Base-by-base conservation (phyloP, 2,888 invertebrate species). In the Ptycholaimellus sp. region DNA sequence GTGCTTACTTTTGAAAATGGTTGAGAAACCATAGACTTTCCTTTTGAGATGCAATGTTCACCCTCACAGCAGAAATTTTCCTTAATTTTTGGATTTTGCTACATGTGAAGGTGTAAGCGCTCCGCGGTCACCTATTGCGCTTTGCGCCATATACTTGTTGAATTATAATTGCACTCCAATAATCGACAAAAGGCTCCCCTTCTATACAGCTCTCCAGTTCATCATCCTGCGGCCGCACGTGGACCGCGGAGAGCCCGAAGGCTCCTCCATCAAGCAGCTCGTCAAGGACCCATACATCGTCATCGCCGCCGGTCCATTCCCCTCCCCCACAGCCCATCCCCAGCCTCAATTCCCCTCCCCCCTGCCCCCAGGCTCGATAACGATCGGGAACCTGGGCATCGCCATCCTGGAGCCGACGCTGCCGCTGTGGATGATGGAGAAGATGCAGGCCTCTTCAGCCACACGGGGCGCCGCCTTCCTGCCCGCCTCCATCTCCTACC, bases 391-490 rank as follows among this genome's bases (percentile, higher is more conserved):
- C 61, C 82, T 87, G 70, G 93, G 90, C 16, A 93, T 93, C 38
- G 90, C 87, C 0, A 87, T 90, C 83, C 62, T 93, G 62, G 90
- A 93, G 57, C 90, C 93, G 0, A 82, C 87, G n/a, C 62, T 93
- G 28, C 93, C 93, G 0, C 73, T 93, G 41, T 90, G 87, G 83
- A 93, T 93, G 90, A 83, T 87, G 64, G 83, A 85, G 54, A 85
- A 17, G 11, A 31, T 30, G 37, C 9, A 18, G 5, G 18, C 37
- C 3, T 3, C 20, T 3, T 30, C 37, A 3, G 17, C 27, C 9
- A 19, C 22, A 22, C n/a, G 31, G 13, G 37, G 72, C 1, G 80
- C 81, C 9, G 81, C 83, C 0, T 90, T 90, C 59, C 63, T 90
- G 37, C 87, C 87, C 0, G 85, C 85, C 16, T 82, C 82, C 52